Conservation (phyloP, 2,113 vertebrate species). For the Agapornis roseicollis region DNA sequence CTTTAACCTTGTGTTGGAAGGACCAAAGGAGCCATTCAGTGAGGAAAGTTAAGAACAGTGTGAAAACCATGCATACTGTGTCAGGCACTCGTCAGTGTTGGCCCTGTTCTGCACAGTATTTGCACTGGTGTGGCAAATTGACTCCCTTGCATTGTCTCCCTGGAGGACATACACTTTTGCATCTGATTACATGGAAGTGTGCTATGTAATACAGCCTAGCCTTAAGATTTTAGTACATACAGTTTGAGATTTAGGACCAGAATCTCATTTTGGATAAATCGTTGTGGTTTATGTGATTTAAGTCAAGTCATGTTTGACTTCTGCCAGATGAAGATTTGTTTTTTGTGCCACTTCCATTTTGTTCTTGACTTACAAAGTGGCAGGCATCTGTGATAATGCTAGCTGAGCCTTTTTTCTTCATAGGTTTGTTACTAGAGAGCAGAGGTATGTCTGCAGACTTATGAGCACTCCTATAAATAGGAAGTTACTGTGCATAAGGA, state of each 20-base stretch:
- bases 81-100: background rate
- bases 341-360: background rate
- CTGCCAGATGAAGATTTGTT: background rate
- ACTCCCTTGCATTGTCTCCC: background rate
- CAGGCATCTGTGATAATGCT: background rate
- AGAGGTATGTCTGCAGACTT: constrained; percentile 14
- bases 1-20: background rate
- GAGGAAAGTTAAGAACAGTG: background rate
- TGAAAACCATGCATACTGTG: fast-evolving
- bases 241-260: background rate
- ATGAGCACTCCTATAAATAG: constrained; percentile 29
- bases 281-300: background rate
- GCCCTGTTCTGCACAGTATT: background rate
- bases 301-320: background rate
- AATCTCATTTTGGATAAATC: background rate
- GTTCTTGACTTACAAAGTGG: background rate
- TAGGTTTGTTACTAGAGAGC: constrained; percentile 38
- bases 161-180: background rate
- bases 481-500: background rate
- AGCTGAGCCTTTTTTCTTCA: background rate
- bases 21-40: background rate
- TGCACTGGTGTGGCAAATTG: background rate
- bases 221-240: fast-evolving
- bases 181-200: background rate
- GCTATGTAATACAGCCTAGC: background rate